Percentiles rank a stretch among this genome's conserved stretches.
Evolutionary conservation across 2,113 vertebrate species (phyloP).

Genomic region (Poeciliopsis prolifica): DNA sequence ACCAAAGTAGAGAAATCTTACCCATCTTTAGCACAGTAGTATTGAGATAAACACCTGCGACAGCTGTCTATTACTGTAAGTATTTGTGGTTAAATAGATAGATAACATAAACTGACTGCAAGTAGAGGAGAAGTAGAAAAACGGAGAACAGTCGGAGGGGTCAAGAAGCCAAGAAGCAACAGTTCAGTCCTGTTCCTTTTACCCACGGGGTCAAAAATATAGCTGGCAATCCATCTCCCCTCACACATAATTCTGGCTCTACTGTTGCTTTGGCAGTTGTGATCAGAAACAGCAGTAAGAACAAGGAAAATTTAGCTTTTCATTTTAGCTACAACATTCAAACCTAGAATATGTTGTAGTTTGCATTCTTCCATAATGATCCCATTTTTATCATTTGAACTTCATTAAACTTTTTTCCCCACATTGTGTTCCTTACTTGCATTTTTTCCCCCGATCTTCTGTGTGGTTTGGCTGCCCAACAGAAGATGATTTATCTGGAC

Average conservation of each 20-base stretch:
- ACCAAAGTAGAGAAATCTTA: background rate
- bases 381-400: constrained; percentile 15
- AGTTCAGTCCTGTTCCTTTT: constrained; percentile 2
- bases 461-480: constrained; percentile 50
- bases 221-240: constrained; percentile 38
- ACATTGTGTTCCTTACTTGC: constrained; percentile 9
- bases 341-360: background rate
- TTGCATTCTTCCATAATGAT: constrained; percentile 22
- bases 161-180: background rate
- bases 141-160: constrained; percentile 8
- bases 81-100: background rate
- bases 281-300: constrained; percentile 20
- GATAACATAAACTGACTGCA: constrained; percentile 10
- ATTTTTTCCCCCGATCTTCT: constrained; percentile 8
- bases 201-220: constrained; percentile 23
- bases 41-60: constrained; percentile 3
- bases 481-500: constrained; percentile 72
- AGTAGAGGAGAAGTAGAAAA: constrained; percentile 8
- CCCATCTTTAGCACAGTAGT: constrained; percentile 8
- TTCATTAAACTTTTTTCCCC: background rate
- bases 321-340: constrained; percentile 16
- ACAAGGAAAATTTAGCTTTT: constrained; percentile 12
- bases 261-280: constrained; percentile 12
- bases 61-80: background rate
- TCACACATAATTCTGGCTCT: constrained; percentile 2